Percentiles rank a stretch among this genome's conserved stretches.
Conservation (phyloP, 1,140 invertebrate genomes). For the Physella acuta region DNA sequence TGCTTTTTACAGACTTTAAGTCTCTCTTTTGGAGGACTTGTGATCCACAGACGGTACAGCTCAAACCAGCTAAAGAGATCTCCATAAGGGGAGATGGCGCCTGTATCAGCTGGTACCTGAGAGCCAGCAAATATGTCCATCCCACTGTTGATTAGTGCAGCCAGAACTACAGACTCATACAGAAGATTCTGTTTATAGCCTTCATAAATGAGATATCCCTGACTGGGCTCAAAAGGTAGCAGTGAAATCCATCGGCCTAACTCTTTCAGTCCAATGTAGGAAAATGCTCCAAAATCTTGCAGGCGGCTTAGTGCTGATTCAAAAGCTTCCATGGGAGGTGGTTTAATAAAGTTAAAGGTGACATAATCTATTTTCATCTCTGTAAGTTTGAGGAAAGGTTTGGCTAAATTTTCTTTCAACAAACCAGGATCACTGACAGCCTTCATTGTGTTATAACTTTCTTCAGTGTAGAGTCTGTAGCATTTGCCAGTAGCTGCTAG, state of each 20-base stretch:
- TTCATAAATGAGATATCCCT: constrained; percentile 35
- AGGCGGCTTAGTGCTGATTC: constrained; percentile 34
- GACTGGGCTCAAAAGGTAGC: constrained; percentile 46
- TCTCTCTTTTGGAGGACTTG: constrained; percentile 24
- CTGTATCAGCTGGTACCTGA: too few relatives aligned
- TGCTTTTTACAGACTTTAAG: constrained; percentile 46
- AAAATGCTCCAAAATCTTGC: constrained; percentile 37
- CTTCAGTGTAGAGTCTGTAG: constrained; percentile 47
- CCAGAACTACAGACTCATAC: constrained; percentile 61
- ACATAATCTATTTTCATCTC: constrained; percentile 40
- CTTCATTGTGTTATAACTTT: constrained; percentile 40
- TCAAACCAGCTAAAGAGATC: constrained; percentile 91
- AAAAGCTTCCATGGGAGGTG: constrained; percentile 37
- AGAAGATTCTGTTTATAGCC: constrained; percentile 61
- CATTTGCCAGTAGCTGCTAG: constrained; percentile 46
- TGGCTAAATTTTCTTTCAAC: constrained; percentile 41
- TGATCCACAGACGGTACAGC: constrained; percentile 69
- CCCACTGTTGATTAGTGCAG: constrained; percentile 35
- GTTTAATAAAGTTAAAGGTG: constrained; percentile 52
- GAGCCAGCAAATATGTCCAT: too few relatives aligned
- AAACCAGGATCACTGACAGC: constrained; percentile 44
- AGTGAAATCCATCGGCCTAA: constrained; percentile 47
- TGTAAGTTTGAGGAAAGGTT: constrained; percentile 46
- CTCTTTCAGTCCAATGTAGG: constrained; percentile 45
- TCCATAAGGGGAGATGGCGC: too few relatives aligned